Evolutionary conservation across 2,888 invertebrate genomes (phyloP), one percentile per base, ranked within the genome.

Genomic region (Branchinecta sandiegonensis): DNA sequence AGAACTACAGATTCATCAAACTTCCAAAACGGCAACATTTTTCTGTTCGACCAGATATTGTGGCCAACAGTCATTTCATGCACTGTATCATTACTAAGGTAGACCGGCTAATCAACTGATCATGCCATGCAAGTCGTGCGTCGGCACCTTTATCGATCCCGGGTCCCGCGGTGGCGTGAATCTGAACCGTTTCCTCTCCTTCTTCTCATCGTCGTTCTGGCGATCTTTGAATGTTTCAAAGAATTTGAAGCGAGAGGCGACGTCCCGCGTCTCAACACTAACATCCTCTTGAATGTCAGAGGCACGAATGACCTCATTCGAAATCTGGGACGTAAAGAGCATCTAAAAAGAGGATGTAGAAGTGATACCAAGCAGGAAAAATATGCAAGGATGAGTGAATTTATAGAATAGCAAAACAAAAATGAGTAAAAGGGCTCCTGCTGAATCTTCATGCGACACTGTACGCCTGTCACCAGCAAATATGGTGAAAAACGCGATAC

Each of bases 131-230:
- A 70, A 69, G 69, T 69, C 65, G 66, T 69, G 67, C 47, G 70
- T 65, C 64, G 46, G 47, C 70, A 72, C 72, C 72, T 72, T 69
- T 37, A 67, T 70, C 23, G 68, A 48, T 13, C 48, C 69, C 65
- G 86, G 85, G 74, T 92, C 91, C 72, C 91, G 81, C 1, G 93
- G 92, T 71, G 93, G 92, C 56, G 92, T 92, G 80, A 92, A 90
- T 47, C 50, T 66, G 14, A 47, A 37, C 74, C 91, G 84, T 81
- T 92, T 92, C 77, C 85, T 82, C 78, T 85, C 87, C 74, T 85
- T 83, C 72, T 82, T 80, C 47, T 72, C 71, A 13, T 71, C 67
- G 37, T 37, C 37, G 65, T 72, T 69, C 73, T 83, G 83, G 73
- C 86, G 85, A 67, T 89, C 88, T 75, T 83, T 84, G 81, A 89